Conservation (phyloP, 1,140 invertebrate genomes). For the Nephila pilipes region DNA sequence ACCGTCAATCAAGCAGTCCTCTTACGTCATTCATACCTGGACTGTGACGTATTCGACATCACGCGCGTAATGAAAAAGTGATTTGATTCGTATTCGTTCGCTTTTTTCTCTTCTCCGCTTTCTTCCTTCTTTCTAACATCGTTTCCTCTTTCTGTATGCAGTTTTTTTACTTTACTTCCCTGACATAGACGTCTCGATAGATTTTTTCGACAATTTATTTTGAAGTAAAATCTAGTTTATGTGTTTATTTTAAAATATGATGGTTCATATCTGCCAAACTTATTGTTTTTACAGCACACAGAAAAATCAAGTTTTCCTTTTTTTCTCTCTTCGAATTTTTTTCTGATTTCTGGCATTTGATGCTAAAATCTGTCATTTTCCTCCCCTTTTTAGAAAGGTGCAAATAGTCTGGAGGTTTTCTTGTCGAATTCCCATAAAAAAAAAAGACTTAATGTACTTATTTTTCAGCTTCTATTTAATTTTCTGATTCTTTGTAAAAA, state of each 20-base stretch:
- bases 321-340: too few relatives aligned
- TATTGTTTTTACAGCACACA: too few relatives aligned
- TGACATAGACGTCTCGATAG: background rate
- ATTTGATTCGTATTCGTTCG: background rate
- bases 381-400: too few relatives aligned
- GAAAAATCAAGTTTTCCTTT: too few relatives aligned
- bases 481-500: too few relatives aligned
- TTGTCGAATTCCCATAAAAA: too few relatives aligned
- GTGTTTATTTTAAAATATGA: background rate
- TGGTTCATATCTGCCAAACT: background rate
- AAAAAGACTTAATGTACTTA: too few relatives aligned
- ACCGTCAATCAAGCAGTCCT: constrained; percentile 48
- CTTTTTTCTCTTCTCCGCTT: background rate
- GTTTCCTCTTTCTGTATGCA: background rate
- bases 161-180: background rate
- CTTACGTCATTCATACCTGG: constrained; percentile 41
- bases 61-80: constrained; percentile 40
- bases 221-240: background rate
- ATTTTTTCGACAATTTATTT: background rate
- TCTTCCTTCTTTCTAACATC: background rate
- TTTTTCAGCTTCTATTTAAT: too few relatives aligned
- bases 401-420: too few relatives aligned
- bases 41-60: constrained; percentile 42
- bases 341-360: too few relatives aligned
- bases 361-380: too few relatives aligned